These are phyloP conservation scores for Calameuta idolon DNA, from an alignment of 2,888 invertebrate species.

Conservation along the genomic window DNA sequence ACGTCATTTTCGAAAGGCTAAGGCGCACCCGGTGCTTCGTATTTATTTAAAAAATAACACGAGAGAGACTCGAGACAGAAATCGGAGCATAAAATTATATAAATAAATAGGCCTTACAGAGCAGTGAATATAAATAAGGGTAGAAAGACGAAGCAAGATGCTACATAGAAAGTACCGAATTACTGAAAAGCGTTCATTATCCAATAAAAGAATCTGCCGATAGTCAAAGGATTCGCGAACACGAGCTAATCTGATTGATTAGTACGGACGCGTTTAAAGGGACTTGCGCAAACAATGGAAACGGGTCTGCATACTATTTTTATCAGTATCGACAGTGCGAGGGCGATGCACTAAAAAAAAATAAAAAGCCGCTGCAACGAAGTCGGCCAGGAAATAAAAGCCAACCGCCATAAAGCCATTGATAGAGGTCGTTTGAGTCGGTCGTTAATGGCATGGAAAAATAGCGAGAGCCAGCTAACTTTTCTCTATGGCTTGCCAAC, in stretches of 20 bases:
- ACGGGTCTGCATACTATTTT: background rate
- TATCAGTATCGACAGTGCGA: background rate
- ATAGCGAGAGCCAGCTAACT: slow-evolving; percentile 54
- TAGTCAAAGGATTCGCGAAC: background rate
- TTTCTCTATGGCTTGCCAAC: slow-evolving; percentile 39
- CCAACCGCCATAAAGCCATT: slow-evolving; percentile 57
- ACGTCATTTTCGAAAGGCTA: background rate
- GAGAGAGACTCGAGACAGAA: background rate
- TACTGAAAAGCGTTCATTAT: background rate
- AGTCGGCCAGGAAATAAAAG: slow-evolving; percentile 46
- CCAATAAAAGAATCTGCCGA: background rate
- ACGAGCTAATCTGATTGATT: background rate
- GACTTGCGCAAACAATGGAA: background rate
- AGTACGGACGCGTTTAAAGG: background rate
- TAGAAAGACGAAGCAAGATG: background rate
- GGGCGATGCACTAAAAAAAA: background rate
- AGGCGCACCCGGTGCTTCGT: background rate
- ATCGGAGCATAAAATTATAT: background rate
- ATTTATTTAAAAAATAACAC: background rate
- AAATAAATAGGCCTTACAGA: background rate
- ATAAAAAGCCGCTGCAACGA: slow-evolving; percentile 6
- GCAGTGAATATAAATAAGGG: background rate
- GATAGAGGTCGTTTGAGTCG: slow-evolving; percentile 58
- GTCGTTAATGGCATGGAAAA: slow-evolving; percentile 62
- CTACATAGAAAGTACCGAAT: background rate